phyloP scores from a whole-genome alignment of 2,888 invertebrate genomes.

The Chaetogeoica ovagalla region DNA sequence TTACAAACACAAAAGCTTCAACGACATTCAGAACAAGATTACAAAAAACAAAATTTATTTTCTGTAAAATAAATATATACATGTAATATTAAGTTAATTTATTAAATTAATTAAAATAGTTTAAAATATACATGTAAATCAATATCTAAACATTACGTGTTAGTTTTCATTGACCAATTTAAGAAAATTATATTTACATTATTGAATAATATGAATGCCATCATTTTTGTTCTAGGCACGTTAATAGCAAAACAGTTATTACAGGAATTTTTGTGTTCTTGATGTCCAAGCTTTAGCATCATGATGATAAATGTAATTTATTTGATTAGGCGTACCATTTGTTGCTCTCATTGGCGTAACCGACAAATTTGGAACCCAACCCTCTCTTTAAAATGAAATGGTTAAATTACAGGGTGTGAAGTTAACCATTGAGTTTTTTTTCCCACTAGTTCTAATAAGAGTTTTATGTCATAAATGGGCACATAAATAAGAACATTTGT shows the following conservation, averaged over 20 bases:
- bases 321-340: conserved; percentile 32
- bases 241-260: not conserved
- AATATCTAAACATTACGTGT: not conserved
- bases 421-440: conserved; percentile 12
- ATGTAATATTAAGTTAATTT: conserved; percentile 5
- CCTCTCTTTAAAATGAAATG: not conserved
- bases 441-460: conserved; percentile 17
- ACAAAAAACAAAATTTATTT: not conserved
- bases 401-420: not conserved
- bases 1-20: not conserved
- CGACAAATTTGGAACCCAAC: conserved; percentile 33
- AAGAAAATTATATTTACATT: not conserved
- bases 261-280: conserved; percentile 4
- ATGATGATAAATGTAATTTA: not conserved
- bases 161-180: not conserved
- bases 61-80: not conserved
- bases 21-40: conserved; percentile 15
- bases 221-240: not conserved
- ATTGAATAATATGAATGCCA: not conserved
- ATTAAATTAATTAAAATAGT: conserved; percentile 1
- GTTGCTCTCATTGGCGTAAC: conserved; percentile 22
- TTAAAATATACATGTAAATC: not conserved
- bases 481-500: conserved; percentile 50
- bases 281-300: not conserved
- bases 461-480: conserved; percentile 45